Conservation (phyloP, 2,888 invertebrate species). For the Noctua janthina region DNA sequence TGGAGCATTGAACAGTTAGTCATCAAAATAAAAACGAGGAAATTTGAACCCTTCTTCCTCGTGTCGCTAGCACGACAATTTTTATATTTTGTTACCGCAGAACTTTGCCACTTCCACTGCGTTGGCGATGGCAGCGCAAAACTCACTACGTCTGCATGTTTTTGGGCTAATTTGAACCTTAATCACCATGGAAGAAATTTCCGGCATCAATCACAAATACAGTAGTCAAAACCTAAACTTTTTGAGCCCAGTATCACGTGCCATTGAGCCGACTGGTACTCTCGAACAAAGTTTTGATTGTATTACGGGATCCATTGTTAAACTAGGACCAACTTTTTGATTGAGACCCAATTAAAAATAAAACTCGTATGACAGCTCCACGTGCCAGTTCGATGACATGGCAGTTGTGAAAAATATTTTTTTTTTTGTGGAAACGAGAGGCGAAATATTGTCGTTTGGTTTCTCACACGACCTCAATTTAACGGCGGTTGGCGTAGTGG, state of each 20-base stretch:
- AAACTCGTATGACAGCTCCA: constrained; percentile 46
- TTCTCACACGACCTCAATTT: not conserved
- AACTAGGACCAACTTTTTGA: constrained; percentile 55
- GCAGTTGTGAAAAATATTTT: not conserved
- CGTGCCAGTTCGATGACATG: constrained; percentile 15
- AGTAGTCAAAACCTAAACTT: constrained; percentile 9
- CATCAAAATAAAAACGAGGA: not conserved
- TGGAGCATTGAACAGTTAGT: not conserved
- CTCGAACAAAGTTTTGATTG: constrained; percentile 53
- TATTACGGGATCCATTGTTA: constrained; percentile 44
- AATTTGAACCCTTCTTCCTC: not conserved
- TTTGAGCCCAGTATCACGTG: constrained; percentile 25
- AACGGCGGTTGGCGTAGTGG: not conserved
- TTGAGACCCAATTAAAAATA: constrained; percentile 60
- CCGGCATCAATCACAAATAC: not conserved
- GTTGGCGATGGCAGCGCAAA: no score
- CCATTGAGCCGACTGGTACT: constrained; percentile 32
- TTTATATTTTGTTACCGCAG: no score
- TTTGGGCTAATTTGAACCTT: not conserved
- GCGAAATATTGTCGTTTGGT: not conserved
- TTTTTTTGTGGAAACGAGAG: not conserved
- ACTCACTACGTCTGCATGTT: no score
- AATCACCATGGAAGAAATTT: not conserved
- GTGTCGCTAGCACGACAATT: no score
- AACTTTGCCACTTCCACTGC: no score